Conservation (phyloP, 2,113 vertebrate genomes). For the Lichenostomus cassidix region DNA sequence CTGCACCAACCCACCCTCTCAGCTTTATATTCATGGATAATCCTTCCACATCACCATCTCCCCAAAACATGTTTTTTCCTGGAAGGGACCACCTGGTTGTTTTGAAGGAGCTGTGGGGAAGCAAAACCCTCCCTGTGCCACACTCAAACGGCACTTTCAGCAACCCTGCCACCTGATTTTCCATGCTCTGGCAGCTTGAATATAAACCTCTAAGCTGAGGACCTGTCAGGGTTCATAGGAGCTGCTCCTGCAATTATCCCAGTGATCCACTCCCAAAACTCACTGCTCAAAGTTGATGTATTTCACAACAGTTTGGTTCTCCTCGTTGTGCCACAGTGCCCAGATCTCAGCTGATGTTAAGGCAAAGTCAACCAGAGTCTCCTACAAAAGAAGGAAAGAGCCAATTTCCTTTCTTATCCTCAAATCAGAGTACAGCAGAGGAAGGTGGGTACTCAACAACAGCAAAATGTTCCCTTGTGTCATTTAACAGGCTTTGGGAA, state of each 20-base stretch:
- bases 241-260: background rate
- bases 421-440: background rate
- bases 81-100: background rate
- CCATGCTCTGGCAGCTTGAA: background rate
- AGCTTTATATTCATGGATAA: background rate
- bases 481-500: background rate
- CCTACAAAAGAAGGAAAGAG: slow-evolving; percentile 68
- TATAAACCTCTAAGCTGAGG: background rate
- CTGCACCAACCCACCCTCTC: background rate
- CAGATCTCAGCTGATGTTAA: slow-evolving; percentile 90
- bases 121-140: background rate
- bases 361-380: slow-evolving; percentile 88
- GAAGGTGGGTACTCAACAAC: accelerated
- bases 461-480: background rate
- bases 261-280: background rate
- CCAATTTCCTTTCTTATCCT: background rate
- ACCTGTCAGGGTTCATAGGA: background rate
- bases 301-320: slow-evolving; percentile 86
- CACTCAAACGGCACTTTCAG: background rate
- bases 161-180: background rate
- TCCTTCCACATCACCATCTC: background rate
- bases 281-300: slow-evolving; percentile 96
- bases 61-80: background rate
- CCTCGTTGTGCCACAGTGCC: slow-evolving; percentile 92
- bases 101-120: background rate